Evolutionary conservation across 2,113 vertebrate genomes (phyloP).

Genomic region (Sinosuthora webbiana): DNA sequence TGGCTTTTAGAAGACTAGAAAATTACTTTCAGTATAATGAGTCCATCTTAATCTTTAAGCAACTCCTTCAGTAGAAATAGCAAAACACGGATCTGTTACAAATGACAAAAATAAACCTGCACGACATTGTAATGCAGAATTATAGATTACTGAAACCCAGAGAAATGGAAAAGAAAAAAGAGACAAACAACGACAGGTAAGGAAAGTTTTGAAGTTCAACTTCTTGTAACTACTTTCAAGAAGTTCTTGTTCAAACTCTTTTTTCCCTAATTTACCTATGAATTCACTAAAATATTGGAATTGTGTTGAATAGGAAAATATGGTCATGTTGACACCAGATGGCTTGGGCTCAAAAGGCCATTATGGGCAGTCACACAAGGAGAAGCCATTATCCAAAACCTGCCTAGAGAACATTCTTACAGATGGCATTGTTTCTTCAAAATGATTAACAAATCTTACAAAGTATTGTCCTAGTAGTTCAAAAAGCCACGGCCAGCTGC

Average conservation of each 20-base stretch:
- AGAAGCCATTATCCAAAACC: background rate
- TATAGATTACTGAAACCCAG: background rate
- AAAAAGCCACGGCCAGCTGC: background rate
- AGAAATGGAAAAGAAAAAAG: background rate
- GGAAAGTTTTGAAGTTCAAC: background rate
- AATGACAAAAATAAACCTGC: background rate
- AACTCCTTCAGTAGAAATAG: background rate
- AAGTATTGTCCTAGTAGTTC: background rate
- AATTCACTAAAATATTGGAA: background rate
- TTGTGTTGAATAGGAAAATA: background rate
- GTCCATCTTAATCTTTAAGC: background rate
- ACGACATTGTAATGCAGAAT: background rate
- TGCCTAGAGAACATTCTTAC: background rate
- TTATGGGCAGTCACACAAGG: background rate
- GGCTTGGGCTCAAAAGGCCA: background rate
- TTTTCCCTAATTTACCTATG: background rate
- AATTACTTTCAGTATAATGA: background rate
- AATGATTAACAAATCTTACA: background rate
- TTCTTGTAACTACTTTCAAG: rapidly evolving
- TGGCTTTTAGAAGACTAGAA: background rate
- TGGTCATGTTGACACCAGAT: background rate
- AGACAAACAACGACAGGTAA: background rate
- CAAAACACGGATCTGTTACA: background rate
- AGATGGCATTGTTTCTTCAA: background rate
- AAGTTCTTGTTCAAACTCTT: background rate